Evolutionary conservation across 2,797 vertebrate genomes (phyloP).

Genomic region (Sebastolobus alascanus): DNA sequence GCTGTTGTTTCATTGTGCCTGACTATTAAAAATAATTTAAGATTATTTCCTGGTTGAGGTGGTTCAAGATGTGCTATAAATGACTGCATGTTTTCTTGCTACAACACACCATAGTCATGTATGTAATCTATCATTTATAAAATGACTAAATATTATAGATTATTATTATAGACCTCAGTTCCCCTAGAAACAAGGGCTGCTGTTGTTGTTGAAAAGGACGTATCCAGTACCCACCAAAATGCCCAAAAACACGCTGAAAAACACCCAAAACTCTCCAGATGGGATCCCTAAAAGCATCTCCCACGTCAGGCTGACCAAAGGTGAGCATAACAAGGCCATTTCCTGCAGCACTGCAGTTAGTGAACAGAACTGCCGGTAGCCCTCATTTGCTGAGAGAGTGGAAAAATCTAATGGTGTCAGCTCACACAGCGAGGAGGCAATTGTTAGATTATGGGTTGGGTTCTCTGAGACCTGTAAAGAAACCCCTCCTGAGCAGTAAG

Average conservation of each 20-base stretch:
- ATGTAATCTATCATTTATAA: background rate
- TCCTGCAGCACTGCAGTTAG: constrained; percentile 50
- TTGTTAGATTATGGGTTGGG: constrained; percentile 58
- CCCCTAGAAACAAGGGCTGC: background rate
- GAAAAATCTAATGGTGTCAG: constrained; percentile 53
- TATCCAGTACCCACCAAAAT: constrained; percentile 1
- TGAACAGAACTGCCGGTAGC: constrained; percentile 37
- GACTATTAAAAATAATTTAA: background rate
- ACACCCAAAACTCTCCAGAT: constrained; percentile 2
- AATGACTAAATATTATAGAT: background rate
- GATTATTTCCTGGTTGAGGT: background rate
- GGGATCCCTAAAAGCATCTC: constrained; percentile 36
- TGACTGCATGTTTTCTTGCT: background rate
- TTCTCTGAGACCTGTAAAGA: constrained; percentile 55
- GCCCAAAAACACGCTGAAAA: background rate
- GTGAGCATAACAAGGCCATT: constrained; percentile 36
- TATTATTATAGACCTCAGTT: background rate
- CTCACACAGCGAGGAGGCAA: constrained; percentile 49
- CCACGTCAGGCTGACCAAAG: constrained; percentile 40
- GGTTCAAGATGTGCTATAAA: background rate
- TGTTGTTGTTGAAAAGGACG: constrained; percentile 1
- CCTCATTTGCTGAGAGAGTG: constrained; percentile 56
- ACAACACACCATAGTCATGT: background rate
- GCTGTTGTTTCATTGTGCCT: background rate
- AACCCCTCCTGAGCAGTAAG: constrained; percentile 51